Base-by-base conservation (phyloP, 64 coral and sea anemone species). In the Montipora foliosa region DNA sequence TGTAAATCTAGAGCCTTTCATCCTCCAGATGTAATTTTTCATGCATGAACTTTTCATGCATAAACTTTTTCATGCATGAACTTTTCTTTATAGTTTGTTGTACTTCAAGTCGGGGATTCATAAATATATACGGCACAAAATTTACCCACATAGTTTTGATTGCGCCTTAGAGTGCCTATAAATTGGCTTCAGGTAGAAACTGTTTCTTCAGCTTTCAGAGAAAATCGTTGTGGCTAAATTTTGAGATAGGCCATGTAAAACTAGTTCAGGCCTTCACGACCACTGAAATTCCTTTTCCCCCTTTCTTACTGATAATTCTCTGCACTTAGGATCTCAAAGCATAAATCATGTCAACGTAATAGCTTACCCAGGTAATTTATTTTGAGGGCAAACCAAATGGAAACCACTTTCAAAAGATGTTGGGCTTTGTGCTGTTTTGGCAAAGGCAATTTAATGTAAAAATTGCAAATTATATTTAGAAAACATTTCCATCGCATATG, bases 81-180 rank as follows among this genome's bases (percentile, higher is more conserved):
- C 62, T 67, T 67, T 67, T 67, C 62, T 67, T 67, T 67, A 67
- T 67, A 67, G 62, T 67, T 67, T 67, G 62, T 17, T 67, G 62
- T 67, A 67, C 16, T 67, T 67, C 62, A 67, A 67, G 12, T 67
- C 62, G n/a, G 62, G 62, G 16, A 67, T 67, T 17, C 62, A 15
- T 67, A 17, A 67, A 13, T 67, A 55, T 55, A 55, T 67, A 67
- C 7, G 5, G 62, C 62, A 17, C 62, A 67, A 67, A 67, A 67
- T 11, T 67, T 67, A 3, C 52, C 52, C 52, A 55, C 52, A 55
- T 55, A 55, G 52, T 55, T 55, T 4, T 67, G 62, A 15, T 67
- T 17, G 62, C 62, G 8, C 62, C 62, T 67, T 67, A 13, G 16
- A 67, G 62, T 67, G 62, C 62, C 62, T 67, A 67, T 17, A 67